phyloP scores from a whole-genome alignment of 1,140 invertebrate genomes.

The Nasonia giraulti region DNA sequence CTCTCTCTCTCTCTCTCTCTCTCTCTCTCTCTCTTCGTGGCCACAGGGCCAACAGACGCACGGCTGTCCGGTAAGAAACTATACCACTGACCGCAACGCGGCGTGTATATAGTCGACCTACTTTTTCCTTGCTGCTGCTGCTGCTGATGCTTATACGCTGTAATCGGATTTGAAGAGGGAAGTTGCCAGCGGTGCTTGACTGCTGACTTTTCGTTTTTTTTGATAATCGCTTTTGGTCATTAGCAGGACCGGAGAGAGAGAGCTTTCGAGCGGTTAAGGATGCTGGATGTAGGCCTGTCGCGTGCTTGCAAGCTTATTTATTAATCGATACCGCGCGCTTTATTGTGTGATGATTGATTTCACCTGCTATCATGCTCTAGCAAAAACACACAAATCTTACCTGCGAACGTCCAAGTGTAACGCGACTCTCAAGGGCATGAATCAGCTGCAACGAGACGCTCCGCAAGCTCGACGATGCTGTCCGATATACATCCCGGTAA shows the following conservation, averaged over 20 bases:
- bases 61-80: conserved; percentile 63
- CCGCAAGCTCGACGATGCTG: conserved; percentile 53
- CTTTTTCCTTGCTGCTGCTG: not conserved
- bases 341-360: too few species aligned
- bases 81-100: conserved; percentile 4
- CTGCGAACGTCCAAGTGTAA: conserved; percentile 53
- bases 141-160: not conserved
- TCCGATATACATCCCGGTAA: conserved; percentile 58
- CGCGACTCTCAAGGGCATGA: conserved; percentile 62
- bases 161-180: not conserved
- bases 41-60: conserved; percentile 64
- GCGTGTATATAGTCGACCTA: not conserved
- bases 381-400: too few species aligned
- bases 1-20: conserved; percentile 34
- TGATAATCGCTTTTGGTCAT: not conserved
- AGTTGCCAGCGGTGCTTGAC: not conserved
- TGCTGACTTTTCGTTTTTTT: not conserved
- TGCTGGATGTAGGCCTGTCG: too few species aligned
- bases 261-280: not conserved
- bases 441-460: conserved; percentile 68
- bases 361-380: too few species aligned
- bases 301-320: too few species aligned
- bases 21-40: conserved; percentile 53
- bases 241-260: not conserved
- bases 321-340: too few species aligned